These are phyloP conservation scores for Ficedula albicollis DNA, from an alignment of 2,797 vertebrate genomes.

Conservation along the genomic window DNA sequence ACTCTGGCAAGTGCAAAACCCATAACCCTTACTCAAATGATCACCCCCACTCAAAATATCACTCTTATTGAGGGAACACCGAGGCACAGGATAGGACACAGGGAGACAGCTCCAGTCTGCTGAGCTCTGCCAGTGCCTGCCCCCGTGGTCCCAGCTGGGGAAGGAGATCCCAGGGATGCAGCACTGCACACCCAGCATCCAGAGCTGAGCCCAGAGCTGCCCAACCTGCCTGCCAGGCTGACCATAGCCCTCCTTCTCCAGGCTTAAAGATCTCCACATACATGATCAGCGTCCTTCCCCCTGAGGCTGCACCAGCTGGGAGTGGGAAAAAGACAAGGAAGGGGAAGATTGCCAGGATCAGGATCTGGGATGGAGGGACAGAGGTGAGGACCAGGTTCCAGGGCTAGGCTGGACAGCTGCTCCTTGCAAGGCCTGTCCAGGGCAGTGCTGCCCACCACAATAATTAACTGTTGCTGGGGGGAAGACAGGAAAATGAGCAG, in stretches of 20 bases:
- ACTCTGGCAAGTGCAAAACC: neutral
- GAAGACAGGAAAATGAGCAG: slow-evolving; percentile 14
- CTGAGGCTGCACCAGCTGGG: neutral
- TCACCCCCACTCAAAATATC: neutral
- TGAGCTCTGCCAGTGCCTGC: neutral
- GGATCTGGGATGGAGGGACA: neutral
- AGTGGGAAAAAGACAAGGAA: neutral
- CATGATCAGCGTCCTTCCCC: neutral
- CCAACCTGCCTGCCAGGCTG: neutral
- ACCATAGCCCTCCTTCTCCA: neutral
- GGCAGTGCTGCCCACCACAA: neutral
- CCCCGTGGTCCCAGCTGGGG: neutral
- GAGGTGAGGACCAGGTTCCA: neutral
- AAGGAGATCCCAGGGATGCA: neutral
- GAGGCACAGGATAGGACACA: neutral
- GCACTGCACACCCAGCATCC: no score
- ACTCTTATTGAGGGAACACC: neutral
- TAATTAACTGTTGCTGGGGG: slow-evolving; percentile 9
- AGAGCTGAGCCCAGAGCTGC: neutral
- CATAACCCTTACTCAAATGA: neutral
- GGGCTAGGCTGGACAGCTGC: neutral
- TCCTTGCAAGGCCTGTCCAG: neutral
- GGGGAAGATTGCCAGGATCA: neutral
- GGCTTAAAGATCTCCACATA: neutral
- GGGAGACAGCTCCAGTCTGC: neutral